Base-by-base conservation (phyloP, 2,113 vertebrate species). In the Dissostichus mawsoni region DNA sequence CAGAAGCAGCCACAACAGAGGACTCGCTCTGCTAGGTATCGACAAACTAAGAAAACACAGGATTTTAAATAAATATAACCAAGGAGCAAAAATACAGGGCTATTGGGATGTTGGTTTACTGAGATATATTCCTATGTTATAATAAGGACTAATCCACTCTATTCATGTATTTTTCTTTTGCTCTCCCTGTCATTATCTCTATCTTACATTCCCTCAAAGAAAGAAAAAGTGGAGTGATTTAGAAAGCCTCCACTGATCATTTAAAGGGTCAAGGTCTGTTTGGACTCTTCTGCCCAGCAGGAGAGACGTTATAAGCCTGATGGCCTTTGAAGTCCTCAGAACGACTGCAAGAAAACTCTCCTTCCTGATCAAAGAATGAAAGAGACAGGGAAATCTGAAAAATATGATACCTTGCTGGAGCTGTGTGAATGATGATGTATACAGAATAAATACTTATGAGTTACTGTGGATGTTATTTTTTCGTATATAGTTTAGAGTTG, bases 261-360 rank as follows among this genome's bases (percentile, higher is more conserved):
- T 79, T 87, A 58, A 74, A 82, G 52, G 74, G 76, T 81, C 57
- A 52, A 0, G 57, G 55, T 73, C 74, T 75, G 67, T 69, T 85
- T 82, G 90, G 80, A 82, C 68, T 63, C 81, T 78, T 69, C 47
- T 78, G 10, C 87, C 81, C 85, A 81, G 84, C 78, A 53, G 82
- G 83, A 71, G 69, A 66, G 1, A 82, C 71, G 86, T 86, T 86
- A 87, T 78, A 65, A 62, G 71, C 64, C 77, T 36, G 69, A 80
- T 81, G 68, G 70, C 59, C 83, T 92, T 92, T 92, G 91, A 92
- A 90, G 88, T 83, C 36, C 33, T 76, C 52, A 65, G 69, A 82
- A 77, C 23, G 51, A 69, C 65, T 64, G 64, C 23, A 70, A 73
- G 74, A 73, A 41, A 82, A 45, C 69, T 69, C 55, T 74, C 18